Percentiles rank a stretch among this genome's conserved stretches.
Evolutionary conservation across 2,797 vertebrate genomes (phyloP).

Genomic region (Sus cebifrons): DNA sequence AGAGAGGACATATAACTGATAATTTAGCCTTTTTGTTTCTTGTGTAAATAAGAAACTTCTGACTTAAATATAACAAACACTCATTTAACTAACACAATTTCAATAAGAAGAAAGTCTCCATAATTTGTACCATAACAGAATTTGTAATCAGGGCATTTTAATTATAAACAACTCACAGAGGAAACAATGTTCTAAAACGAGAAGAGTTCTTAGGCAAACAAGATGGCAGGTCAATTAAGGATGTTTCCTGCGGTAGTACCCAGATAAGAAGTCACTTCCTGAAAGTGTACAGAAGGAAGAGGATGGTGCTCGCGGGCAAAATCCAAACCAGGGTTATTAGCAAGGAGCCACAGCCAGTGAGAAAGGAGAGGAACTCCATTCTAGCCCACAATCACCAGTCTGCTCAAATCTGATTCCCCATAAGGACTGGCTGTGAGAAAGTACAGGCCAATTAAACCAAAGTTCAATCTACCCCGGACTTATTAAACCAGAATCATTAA

Average conservation of each 20-base stretch:
- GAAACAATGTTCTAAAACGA: neutral
- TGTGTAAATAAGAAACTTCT: conserved; percentile 42
- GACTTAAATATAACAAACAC: conserved; percentile 25
- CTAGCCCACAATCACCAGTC: neutral
- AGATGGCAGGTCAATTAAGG: neutral
- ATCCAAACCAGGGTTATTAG: neutral
- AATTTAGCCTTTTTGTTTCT: neutral
- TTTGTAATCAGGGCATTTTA: conserved; percentile 22
- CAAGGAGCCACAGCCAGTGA: neutral
- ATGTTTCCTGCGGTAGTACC: neutral
- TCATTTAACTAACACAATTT: neutral
- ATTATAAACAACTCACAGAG: neutral
- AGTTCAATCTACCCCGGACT: neutral
- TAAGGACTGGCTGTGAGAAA: neutral
- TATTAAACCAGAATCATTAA: neutral
- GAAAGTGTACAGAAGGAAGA: neutral
- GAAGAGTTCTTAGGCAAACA: neutral
- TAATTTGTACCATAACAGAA: neutral
- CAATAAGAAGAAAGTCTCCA: conserved; percentile 2
- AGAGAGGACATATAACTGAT: neutral
- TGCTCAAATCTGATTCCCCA: neutral
- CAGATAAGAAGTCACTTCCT: neutral
- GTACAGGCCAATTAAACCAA: neutral
- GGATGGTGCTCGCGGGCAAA: neutral
- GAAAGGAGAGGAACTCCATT: neutral